Evolutionary conservation across 2,797 vertebrate genomes (phyloP).

Genomic region (Xenentodon cancila): DNA sequence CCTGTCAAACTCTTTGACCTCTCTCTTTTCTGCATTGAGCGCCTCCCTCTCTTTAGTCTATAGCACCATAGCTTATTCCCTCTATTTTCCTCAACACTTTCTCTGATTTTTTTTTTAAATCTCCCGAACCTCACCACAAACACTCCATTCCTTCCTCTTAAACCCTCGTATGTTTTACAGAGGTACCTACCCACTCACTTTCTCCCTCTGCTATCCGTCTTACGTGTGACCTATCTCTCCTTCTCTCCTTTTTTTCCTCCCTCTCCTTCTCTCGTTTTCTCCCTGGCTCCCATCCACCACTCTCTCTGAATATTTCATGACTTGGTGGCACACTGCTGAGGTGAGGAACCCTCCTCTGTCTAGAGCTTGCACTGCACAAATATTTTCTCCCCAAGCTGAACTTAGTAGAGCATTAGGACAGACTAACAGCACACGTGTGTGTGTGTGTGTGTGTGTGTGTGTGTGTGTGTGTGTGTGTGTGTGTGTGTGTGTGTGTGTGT

Average conservation of each 20-base stretch:
- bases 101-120: conserved; percentile 15
- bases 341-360: conserved; percentile 84
- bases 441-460: too few species aligned
- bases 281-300: conserved; percentile 34
- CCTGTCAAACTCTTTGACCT: conserved; percentile 40
- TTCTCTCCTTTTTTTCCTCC: conserved; percentile 18
- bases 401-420: conserved; percentile 62
- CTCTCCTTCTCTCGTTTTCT: conserved; percentile 21
- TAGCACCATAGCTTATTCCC: conserved; percentile 37
- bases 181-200: conserved; percentile 49
- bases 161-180: conserved; percentile 50
- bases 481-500: too few species aligned
- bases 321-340: conserved; percentile 81
- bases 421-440: conserved; percentile 27
- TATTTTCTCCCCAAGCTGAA: conserved; percentile 88
- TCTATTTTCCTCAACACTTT: conserved; percentile 39
- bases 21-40: conserved; percentile 13
- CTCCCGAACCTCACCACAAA: conserved; percentile 54
- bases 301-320: conserved; percentile 94
- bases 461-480: too few species aligned
- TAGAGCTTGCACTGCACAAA: conserved; percentile 87
- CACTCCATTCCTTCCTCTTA: conserved; percentile 49
- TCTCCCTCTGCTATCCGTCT: conserved; percentile 53
- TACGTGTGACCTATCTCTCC: conserved; percentile 64
- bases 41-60: conserved; percentile 7